Percentiles rank a stretch among this genome's conserved stretches.
These are phyloP conservation scores for Halcyon malimbica DNA, from an alignment of 2,113 vertebrate species.

Conservation along the genomic window DNA sequence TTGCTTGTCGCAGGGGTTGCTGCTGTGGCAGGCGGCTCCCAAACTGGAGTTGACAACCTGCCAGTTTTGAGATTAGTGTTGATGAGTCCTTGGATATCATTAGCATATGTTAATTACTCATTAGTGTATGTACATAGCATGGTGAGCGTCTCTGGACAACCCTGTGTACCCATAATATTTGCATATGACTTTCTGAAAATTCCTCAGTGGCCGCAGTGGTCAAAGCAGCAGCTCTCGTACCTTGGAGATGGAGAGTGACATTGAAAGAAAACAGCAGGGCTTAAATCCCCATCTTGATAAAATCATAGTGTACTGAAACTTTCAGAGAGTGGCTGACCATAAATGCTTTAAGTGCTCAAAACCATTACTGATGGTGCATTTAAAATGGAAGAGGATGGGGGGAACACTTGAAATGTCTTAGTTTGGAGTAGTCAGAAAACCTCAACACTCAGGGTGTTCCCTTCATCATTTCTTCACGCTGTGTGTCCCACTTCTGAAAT, in stretches of 20 bases:
- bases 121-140: neutral
- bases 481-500: neutral
- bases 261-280: neutral
- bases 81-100: neutral
- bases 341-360: neutral
- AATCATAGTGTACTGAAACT: neutral
- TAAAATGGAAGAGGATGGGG: neutral
- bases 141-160: neutral
- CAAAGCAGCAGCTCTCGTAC: neutral
- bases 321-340: neutral
- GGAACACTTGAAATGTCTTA: neutral
- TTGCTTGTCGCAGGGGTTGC: neutral
- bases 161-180: neutral
- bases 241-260: neutral
- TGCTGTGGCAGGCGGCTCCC: neutral
- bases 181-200: neutral
- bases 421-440: neutral
- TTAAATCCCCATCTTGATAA: neutral
- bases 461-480: neutral
- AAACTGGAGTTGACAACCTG: neutral
- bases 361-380: neutral
- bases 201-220: neutral
- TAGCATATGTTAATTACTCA: conserved; percentile 31
- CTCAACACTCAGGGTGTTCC: neutral
- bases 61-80: neutral